Evolutionary conservation across 2,113 vertebrate species (phyloP).

Genomic region (Bucco capensis): DNA sequence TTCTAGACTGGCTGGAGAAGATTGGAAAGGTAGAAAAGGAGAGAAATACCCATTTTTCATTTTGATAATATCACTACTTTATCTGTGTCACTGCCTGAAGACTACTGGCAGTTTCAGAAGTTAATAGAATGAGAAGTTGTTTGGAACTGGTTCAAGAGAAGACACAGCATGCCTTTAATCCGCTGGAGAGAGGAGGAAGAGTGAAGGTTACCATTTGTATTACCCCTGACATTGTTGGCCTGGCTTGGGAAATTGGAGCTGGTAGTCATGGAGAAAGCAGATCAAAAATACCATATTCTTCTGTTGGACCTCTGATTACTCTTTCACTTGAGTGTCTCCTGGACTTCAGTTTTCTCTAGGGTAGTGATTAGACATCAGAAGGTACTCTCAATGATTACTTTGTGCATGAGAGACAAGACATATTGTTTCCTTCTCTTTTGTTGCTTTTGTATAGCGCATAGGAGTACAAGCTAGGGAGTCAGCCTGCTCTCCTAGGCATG

Average conservation of each 20-base stretch:
- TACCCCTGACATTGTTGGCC: neutral
- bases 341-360: neutral
- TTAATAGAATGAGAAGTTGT: slow-evolving; percentile 18
- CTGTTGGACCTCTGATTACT: neutral
- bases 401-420: neutral
- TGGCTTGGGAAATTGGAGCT: neutral
- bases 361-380: neutral
- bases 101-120: neutral
- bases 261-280: neutral
- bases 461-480: neutral
- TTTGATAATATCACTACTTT: neutral
- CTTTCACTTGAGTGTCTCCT: neutral
- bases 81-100: neutral
- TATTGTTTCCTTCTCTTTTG: neutral
- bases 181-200: neutral
- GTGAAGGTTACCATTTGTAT: neutral
- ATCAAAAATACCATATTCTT: neutral
- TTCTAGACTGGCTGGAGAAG: neutral
- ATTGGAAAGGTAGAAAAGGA: neutral
- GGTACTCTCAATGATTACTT: neutral
- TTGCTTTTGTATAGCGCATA: neutral
- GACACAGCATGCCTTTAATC: neutral
- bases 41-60: neutral
- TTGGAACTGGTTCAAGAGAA: slow-evolving; percentile 13
- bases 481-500: neutral